Percentiles rank a stretch among this genome's conserved stretches.
phyloP scores from a whole-genome alignment of 2,113 vertebrate species.

The Paramisgurnus dabryanus region DNA sequence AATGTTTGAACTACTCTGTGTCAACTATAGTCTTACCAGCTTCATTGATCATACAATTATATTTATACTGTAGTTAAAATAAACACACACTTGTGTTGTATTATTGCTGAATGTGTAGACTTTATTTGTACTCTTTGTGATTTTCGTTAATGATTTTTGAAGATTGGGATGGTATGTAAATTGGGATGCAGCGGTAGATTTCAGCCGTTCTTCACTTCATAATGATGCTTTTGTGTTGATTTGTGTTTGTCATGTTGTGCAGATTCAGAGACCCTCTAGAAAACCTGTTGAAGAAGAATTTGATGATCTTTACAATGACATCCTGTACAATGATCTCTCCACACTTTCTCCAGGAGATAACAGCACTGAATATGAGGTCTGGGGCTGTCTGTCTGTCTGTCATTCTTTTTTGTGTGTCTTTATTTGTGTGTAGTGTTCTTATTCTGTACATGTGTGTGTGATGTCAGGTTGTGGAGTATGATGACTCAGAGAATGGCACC shows the following conservation, averaged over 20 bases:
- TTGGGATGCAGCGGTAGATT: no score
- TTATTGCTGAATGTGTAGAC: no score
- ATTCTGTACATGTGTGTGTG: background rate
- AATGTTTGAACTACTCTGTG: no score
- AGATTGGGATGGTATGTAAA: no score
- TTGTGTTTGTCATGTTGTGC: slow-evolving; percentile 1
- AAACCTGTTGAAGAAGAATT: slow-evolving; percentile 64
- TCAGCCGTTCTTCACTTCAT: no score
- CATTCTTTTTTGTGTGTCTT: slow-evolving; percentile 8
- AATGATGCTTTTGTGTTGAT: background rate
- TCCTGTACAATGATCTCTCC: slow-evolving; percentile 69
- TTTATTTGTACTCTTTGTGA: no score
- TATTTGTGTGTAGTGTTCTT: background rate
- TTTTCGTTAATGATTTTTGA: no score
- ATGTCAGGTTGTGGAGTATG: slow-evolving; percentile 72
- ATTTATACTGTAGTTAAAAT: no score
- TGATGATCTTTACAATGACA: slow-evolving; percentile 55
- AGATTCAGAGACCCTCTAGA: slow-evolving; percentile 63
- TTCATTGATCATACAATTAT: no score
- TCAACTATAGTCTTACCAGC: no score
- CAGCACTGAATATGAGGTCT: slow-evolving; percentile 75
- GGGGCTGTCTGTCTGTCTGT: background rate
- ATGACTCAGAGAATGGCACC: slow-evolving; percentile 69
- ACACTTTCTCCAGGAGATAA: slow-evolving; percentile 64
- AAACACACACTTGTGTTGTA: no score